Conservation (phyloP, 2,797 vertebrate genomes). For the Premnoplex brunnescens region DNA sequence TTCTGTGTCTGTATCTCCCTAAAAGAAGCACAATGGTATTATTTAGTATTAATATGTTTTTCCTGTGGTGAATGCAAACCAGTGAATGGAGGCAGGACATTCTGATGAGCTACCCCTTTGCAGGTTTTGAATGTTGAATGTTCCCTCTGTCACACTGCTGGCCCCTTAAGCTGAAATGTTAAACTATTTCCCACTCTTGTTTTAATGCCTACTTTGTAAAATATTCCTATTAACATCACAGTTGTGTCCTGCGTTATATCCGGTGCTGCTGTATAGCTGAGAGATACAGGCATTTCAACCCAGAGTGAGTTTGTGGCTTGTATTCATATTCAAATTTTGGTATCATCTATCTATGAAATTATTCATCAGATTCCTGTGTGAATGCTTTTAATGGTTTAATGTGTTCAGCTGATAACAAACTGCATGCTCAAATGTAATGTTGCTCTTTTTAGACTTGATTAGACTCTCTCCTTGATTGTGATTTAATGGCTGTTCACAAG, state of each 20-base stretch:
- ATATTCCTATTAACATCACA: background rate
- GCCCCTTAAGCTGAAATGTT: background rate
- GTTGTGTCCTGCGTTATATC: background rate
- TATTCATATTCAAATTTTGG: constrained; percentile 64
- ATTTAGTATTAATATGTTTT: background rate
- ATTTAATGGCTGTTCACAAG: constrained; percentile 47
- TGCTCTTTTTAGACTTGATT: constrained; percentile 39
- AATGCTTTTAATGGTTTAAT: constrained; percentile 42
- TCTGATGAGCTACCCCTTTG: background rate
- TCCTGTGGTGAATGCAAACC: background rate
- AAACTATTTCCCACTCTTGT: background rate
- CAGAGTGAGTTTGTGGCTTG: background rate
- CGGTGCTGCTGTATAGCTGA: background rate
- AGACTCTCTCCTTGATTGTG: constrained; percentile 22
- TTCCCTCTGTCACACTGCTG: background rate
- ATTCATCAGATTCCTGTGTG: background rate
- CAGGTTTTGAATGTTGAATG: background rate
- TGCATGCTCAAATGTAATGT: background rate
- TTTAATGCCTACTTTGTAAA: background rate
- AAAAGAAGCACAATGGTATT: background rate
- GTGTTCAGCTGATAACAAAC: constrained; percentile 33
- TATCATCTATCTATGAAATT: constrained; percentile 47
- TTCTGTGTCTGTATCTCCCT: background rate
- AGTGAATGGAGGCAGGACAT: background rate
- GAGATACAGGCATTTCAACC: constrained; percentile 13